Base-by-base conservation (phyloP, 2,797 vertebrate genomes). In the Cynodonichthys magdalenae region DNA sequence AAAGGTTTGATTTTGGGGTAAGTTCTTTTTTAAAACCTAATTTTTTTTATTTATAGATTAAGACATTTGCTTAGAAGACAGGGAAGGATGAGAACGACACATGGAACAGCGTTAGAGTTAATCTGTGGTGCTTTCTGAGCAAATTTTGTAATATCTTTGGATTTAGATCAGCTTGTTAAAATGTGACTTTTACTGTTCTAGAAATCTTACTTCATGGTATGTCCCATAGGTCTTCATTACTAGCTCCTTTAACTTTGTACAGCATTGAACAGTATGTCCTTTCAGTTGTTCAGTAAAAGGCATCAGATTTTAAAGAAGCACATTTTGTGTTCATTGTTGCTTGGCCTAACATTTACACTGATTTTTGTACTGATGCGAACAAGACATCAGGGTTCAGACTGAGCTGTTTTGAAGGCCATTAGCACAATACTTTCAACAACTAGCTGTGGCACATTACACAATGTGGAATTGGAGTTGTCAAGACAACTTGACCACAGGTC, bases 1-100 rank as follows among this genome's bases (percentile, higher is more conserved):
- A n/a, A n/a, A n/a, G n/a, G n/a, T n/a, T n/a, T n/a, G n/a, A n/a
- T n/a, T n/a, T n/a, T n/a, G n/a, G n/a, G n/a, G n/a, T n/a, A n/a
- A n/a, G n/a, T n/a, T n/a, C n/a, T n/a, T n/a, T n/a, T n/a, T 89
- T 87, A 87, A 84, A 79, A 63, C 78, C 34, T 79, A 63, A 71
- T 90, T 88, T 90, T 88, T 88, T 89, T 92, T 86, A 91, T 91
- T 90, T 74, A 90, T 87, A 82, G 76, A 88, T 90, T 79, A 89
- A 86, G 80, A 86, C 83, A 79, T 91, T 91, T 87, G 53, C 82
- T 84, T 60, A 53, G 75, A 84, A 77, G 71, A 83, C 80, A 85
- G 67, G 66, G 66, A 51, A 57, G 39, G 49, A 39, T 11, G 55
- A 61, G 71, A 81, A 73, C 61, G 71, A 24, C 59, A 63, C 60